These are phyloP conservation scores for Cyrtonyx montezumae DNA, from an alignment of 2,113 vertebrate genomes.

Conservation along the genomic window DNA sequence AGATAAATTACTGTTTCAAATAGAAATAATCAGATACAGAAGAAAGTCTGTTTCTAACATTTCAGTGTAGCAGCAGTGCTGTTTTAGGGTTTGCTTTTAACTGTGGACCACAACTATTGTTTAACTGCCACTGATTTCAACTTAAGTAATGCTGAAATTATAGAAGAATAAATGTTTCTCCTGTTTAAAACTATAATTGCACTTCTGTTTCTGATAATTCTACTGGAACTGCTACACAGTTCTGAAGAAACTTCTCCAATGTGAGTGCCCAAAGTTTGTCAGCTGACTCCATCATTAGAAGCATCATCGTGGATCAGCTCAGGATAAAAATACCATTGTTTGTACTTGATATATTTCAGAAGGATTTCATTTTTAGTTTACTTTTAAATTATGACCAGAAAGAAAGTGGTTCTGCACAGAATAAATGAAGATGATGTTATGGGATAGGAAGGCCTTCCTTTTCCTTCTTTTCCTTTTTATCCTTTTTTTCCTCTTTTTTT, in stretches of 20 bases:
- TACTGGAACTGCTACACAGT: not conserved
- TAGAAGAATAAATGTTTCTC: not conserved
- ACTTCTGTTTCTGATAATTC: not conserved
- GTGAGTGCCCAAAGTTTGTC: not conserved
- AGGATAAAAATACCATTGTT: not conserved
- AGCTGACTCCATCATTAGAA: not conserved
- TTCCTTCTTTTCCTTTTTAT: not conserved
- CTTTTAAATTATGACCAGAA: not conserved
- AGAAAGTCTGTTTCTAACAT: not conserved
- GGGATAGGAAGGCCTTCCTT: not conserved
- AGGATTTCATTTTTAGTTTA: not conserved
- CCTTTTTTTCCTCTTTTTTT: not conserved
- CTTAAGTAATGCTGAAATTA: not conserved
- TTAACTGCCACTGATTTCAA: not conserved
- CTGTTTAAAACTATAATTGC: not conserved
- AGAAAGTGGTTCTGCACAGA: not conserved
- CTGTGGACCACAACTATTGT: not conserved
- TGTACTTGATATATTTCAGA: not conserved
- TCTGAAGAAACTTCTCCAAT: not conserved
- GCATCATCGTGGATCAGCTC: not conserved
- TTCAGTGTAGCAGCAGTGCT: not conserved
- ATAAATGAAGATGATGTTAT: not conserved
- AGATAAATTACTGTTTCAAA: conserved; percentile 15
- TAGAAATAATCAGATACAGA: not conserved
- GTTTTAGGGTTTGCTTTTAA: not conserved